Evolutionary conservation across 2,797 vertebrate species (phyloP).

Genomic region (Chaetophractus vellerosus): DNA sequence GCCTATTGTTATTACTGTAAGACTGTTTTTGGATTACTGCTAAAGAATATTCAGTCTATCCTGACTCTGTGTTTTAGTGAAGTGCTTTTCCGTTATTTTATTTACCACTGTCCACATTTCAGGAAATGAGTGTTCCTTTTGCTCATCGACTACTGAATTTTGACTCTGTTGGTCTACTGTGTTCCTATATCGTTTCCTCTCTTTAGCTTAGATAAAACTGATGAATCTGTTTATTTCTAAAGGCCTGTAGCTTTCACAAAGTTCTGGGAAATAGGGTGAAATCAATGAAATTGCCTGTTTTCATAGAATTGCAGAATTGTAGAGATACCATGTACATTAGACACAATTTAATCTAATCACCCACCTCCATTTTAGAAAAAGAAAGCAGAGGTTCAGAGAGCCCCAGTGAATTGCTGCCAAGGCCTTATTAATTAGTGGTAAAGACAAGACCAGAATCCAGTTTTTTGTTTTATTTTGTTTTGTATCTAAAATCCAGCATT

Average conservation of each 20-base stretch:
- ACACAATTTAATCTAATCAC: constrained; percentile 17
- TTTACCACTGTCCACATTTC: constrained; percentile 33
- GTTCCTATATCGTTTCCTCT: constrained; percentile 21
- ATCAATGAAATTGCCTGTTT: constrained; percentile 52
- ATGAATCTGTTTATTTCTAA: constrained; percentile 61
- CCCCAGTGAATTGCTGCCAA: constrained; percentile 45
- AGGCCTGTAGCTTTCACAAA: constrained; percentile 48
- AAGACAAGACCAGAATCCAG: constrained; percentile 4
- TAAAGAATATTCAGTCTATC: not conserved
- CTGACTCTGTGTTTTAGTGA: not conserved
- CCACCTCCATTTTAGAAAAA: constrained; percentile 4
- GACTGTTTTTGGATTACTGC: not conserved
- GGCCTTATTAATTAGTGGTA: constrained; percentile 57
- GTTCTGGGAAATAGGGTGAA: constrained; percentile 71
- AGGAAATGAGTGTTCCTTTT: constrained; percentile 42
- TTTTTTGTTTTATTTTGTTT: not conserved
- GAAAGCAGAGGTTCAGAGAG: not conserved
- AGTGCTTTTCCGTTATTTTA: constrained; percentile 54
- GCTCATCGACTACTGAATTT: constrained; percentile 46
- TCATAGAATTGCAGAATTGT: constrained; percentile 34
- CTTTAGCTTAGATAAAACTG: not conserved
- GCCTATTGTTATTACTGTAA: not conserved
- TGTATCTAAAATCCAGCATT: constrained; percentile 44
- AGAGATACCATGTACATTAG: constrained; percentile 53
- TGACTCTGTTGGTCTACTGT: constrained; percentile 37